phyloP scores from a whole-genome alignment of 2,797 vertebrate genomes.

The Melanotaenia maccullochi region DNA sequence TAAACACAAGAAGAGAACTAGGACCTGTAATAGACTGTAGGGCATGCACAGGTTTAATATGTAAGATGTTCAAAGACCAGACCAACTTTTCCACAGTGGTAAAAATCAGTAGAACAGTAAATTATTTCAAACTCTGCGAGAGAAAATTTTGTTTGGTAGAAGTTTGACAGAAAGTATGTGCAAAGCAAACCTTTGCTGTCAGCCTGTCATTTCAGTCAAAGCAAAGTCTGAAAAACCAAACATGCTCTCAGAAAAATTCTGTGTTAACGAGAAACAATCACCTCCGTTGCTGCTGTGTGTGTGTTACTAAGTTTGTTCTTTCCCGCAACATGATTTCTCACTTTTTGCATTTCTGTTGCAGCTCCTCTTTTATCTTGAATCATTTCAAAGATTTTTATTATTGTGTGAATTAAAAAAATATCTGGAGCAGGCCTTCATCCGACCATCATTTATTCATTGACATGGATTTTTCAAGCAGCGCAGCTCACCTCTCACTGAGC shows the following conservation, averaged over 20 bases:
- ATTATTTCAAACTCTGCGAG: conserved; percentile 28
- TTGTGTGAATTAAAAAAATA: conserved; percentile 51
- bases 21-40: background rate
- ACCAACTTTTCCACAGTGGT: background rate
- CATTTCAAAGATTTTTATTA: conserved; percentile 43
- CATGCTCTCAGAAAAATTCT: conserved; percentile 51
- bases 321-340: conserved; percentile 18
- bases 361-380: conserved; percentile 16
- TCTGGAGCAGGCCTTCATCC: conserved; percentile 63
- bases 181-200: conserved; percentile 36
- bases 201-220: conserved; percentile 40
- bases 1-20: background rate
- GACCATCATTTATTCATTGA: conserved; percentile 75
- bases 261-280: conserved; percentile 52
- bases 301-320: background rate
- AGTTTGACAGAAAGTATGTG: conserved; percentile 49
- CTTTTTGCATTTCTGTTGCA: conserved; percentile 7
- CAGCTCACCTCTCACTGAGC: conserved; percentile 62
- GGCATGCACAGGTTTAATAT: background rate
- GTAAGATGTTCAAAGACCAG: background rate
- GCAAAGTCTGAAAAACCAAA: conserved; percentile 50
- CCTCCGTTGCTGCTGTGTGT: conserved; percentile 31
- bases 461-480: conserved; percentile 68
- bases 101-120: conserved; percentile 7
- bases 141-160: conserved; percentile 4